phyloP scores from a whole-genome alignment of 2,888 invertebrate genomes.

The Exephanes ischioxanthus region DNA sequence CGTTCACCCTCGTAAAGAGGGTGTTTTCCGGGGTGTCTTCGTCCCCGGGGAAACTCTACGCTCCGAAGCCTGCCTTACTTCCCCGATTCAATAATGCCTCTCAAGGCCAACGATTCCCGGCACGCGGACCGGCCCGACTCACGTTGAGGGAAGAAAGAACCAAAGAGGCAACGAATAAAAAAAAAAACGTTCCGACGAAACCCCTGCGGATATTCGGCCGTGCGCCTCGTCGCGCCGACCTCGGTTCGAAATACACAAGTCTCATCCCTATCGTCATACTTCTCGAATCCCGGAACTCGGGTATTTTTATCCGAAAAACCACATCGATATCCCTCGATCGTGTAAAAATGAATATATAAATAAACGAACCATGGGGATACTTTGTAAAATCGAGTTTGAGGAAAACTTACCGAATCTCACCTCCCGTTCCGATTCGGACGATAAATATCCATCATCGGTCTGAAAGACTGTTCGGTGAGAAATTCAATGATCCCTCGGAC shows the following conservation, averaged over 20 bases:
- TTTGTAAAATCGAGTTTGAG: neutral
- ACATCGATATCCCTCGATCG: neutral
- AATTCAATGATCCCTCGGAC: neutral
- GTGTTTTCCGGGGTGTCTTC: conserved; percentile 71
- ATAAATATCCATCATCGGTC: neutral
- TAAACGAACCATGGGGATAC: neutral
- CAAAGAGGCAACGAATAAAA: conserved; percentile 16
- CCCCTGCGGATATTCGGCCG: conserved; percentile 49
- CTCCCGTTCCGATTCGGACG: neutral
- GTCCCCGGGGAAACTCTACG: conserved; percentile 69
- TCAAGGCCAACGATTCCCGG: conserved; percentile 65
- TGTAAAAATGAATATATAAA: neutral
- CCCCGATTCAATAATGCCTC: conserved; percentile 76
- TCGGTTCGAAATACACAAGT: neutral
- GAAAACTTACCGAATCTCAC: neutral
- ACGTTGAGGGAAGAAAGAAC: conserved; percentile 32
- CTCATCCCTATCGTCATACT: conserved; percentile 17
- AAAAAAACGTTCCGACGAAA: conserved; percentile 26
- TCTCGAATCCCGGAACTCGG: conserved; percentile 36
- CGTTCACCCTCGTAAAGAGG: conserved; percentile 40
- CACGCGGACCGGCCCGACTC: conserved; percentile 23
- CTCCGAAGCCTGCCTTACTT: conserved; percentile 71
- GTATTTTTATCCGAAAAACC: conserved; percentile 2
- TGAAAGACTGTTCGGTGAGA: neutral
- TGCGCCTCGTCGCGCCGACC: conserved; percentile 34